Percentiles rank a stretch among this genome's conserved stretches.
Evolutionary conservation across 2,888 invertebrate species (phyloP).

Genomic region (Apamea monoglypha): DNA sequence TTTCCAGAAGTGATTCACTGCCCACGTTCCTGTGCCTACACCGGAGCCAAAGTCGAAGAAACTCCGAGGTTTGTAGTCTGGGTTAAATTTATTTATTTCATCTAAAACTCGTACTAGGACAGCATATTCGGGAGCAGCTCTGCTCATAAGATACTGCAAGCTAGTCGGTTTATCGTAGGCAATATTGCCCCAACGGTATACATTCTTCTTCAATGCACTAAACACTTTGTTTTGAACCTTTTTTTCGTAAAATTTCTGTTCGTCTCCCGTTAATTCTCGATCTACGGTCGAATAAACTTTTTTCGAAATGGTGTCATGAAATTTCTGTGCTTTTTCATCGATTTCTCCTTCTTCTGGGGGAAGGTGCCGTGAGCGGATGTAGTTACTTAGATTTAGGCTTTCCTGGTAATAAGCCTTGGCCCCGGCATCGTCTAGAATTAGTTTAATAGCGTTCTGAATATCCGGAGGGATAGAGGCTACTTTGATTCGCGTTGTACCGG

Average conservation of each 20-base stretch:
- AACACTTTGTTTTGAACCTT: slow-evolving; percentile 89
- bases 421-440: slow-evolving; percentile 90
- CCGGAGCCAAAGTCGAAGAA: slow-evolving; percentile 98
- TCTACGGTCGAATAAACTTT: slow-evolving; percentile 69
- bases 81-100: slow-evolving; percentile 92
- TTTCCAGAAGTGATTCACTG: slow-evolving; percentile 93
- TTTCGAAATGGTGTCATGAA: slow-evolving; percentile 82
- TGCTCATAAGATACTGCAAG: slow-evolving; percentile 92
- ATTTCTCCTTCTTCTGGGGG: slow-evolving; percentile 92
- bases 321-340: slow-evolving; percentile 82
- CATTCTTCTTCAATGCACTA: slow-evolving; percentile 89
- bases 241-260: slow-evolving; percentile 83
- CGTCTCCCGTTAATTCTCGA: slow-evolving; percentile 75
- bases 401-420: slow-evolving; percentile 89
- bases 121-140: slow-evolving; percentile 94
- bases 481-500: slow-evolving; percentile 91
- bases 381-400: slow-evolving; percentile 89
- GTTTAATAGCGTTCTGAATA: slow-evolving; percentile 90
- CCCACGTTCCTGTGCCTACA: slow-evolving; percentile 96
- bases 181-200: slow-evolving; percentile 94
- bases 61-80: slow-evolving; percentile 93
- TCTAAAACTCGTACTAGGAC: slow-evolving; percentile 92
- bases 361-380: slow-evolving; percentile 91
- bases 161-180: slow-evolving; percentile 92
- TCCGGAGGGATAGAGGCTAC: slow-evolving; percentile 90